Evolutionary conservation across 2,797 vertebrate species (phyloP), one percentile per base, ranked within the genome.

Genomic region (Semotilus atromaculatus): DNA sequence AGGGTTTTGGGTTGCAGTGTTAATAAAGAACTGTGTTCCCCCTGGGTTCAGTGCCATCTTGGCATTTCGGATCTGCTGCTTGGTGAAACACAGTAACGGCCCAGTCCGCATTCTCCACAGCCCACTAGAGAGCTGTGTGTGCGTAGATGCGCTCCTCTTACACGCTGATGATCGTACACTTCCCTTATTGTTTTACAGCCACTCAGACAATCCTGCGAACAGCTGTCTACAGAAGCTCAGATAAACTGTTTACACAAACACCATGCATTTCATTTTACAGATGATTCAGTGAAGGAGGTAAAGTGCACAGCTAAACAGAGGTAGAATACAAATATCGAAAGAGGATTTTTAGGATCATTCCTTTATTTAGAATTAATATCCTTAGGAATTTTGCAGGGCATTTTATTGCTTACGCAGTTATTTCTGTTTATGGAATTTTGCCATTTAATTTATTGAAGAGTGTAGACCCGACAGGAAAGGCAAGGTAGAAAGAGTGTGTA

Each of bases 1-100:
- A 89, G 89, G 76, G 92, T 93, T 93, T 94, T 93, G 88, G 88
- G 93, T 96, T 95, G 93, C 94, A 92, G 87, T 85, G 91, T 91
- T 93, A 94, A 94, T 92, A 95, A 92, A 91, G 92, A 88, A 90
- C 87, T 86, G 89, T 88, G 86, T 87, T 94, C 92, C 93, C 90
- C 91, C 90, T 93, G 92, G 92, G 92, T 89, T 91, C 92, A 88
- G 86, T 88, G 92, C 90, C 93, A 93, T 93, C 91, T 93, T 93
- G 92, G 93, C 93, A 94, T 93, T 93, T 92, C 90, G 91, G 94
- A 74, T 91, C 91, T 45, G 85, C 80, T 85, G 70, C 82, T 86
- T 89, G 89, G 88, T 92, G 93, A 90, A 93, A 94, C 90, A 88
- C 19, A 88, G 91, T 91, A 84, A 92, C 93, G 90, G 90, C 89